Percentiles rank a stretch among this genome's conserved stretches.
These are phyloP conservation scores for Bubalus kerabau DNA, from an alignment of 2,113 vertebrate species.

Conservation along the genomic window DNA sequence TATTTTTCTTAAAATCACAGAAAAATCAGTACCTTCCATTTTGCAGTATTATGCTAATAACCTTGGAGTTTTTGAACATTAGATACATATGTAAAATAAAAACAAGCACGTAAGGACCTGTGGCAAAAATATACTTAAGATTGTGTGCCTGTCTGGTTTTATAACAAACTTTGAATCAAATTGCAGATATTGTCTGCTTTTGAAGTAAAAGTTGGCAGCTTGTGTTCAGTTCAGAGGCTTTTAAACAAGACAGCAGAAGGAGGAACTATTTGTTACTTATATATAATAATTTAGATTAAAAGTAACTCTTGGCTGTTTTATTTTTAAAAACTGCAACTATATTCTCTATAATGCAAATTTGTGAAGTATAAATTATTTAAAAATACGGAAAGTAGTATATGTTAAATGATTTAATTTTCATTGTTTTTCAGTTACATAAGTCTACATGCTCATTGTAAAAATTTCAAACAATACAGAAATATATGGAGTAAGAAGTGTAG, in stretches of 20 bases:
- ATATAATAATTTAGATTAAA: not conserved
- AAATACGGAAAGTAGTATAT: not conserved
- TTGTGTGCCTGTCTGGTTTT: not conserved
- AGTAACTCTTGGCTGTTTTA: not conserved
- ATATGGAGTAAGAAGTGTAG: not conserved
- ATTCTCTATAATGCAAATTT: not conserved
- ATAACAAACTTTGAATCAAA: not conserved
- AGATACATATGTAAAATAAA: not conserved
- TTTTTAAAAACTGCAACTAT: not conserved
- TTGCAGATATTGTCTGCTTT: not conserved
- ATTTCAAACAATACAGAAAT: not conserved
- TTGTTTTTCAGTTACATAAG: not conserved
- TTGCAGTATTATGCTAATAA: not conserved
- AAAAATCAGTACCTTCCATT: not conserved
- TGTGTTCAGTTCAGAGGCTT: not conserved
- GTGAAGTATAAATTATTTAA: not conserved
- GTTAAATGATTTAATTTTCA: not conserved
- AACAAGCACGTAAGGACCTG: not conserved
- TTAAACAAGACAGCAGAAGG: not conserved
- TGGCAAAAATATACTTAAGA: not conserved
- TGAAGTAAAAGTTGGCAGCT: not conserved
- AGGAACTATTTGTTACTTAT: not conserved
- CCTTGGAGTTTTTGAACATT: not conserved
- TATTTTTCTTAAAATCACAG: not conserved
- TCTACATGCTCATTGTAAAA: not conserved